These are phyloP conservation scores for Gadus macrocephalus DNA, from an alignment of 2,113 vertebrate species.

Conservation along the genomic window DNA sequence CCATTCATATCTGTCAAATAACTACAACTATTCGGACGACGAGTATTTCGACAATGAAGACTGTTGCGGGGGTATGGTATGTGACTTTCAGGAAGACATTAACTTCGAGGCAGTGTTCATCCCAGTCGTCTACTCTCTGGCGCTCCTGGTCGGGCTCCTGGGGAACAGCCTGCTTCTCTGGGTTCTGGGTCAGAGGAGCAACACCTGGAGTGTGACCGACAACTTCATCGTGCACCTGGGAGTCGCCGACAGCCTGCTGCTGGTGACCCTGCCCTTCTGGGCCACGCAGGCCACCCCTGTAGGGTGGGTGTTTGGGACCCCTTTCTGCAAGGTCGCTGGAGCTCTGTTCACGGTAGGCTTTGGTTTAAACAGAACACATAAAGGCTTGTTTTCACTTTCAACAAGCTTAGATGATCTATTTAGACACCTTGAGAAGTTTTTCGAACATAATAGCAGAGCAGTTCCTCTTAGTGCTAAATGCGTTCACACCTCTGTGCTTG, in stretches of 20 bases:
- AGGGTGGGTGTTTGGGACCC: conserved; percentile 67
- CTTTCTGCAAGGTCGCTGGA: conserved; percentile 76
- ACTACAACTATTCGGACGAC: not conserved
- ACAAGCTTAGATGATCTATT: no score
- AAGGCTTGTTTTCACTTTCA: not conserved
- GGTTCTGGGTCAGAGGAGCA: conserved; percentile 68
- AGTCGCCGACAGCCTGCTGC: conserved; percentile 74
- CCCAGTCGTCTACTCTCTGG: conserved; percentile 72
- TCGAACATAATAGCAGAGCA: not conserved
- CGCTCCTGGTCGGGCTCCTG: conserved; percentile 74
- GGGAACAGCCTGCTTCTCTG: conserved; percentile 76
- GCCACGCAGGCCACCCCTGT: conserved; percentile 55
- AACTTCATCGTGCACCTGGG: conserved; percentile 82
- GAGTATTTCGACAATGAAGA: not conserved
- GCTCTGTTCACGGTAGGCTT: conserved; percentile 73
- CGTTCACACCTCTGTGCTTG: not conserved
- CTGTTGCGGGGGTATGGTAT: conserved; percentile 45
- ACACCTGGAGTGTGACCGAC: conserved; percentile 75
- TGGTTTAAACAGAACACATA: not conserved
- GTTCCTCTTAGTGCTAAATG: not conserved
- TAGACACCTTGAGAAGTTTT: not conserved
- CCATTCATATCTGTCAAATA: no score
- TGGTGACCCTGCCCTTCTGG: conserved; percentile 81
- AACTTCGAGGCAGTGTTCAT: conserved; percentile 71
- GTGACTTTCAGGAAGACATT: conserved; percentile 36